Percentiles rank a stretch among this genome's conserved stretches.
These are phyloP conservation scores for Eutolmus rufibarbis DNA, from an alignment of 2,888 invertebrate genomes.

Conservation along the genomic window DNA sequence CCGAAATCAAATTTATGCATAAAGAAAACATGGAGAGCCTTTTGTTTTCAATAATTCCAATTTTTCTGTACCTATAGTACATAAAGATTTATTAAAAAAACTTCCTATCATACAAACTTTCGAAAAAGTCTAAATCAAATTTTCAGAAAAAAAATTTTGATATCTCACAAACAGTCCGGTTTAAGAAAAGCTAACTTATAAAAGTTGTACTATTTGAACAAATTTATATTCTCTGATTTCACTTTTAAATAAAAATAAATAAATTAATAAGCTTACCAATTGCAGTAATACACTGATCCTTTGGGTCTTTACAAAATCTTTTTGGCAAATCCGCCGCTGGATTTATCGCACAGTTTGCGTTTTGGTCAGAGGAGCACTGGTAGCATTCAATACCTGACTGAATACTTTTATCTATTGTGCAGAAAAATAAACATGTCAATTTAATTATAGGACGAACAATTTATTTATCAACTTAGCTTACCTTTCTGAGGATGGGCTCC, in stretches of 20 bases:
- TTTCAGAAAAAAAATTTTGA: too few species aligned
- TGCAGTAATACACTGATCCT: neutral
- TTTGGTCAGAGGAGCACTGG: neutral
- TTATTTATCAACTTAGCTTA: neutral
- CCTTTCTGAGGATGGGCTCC: neutral
- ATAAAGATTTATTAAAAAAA: too few species aligned
- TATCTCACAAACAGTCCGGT: too few species aligned
- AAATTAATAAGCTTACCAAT: neutral
- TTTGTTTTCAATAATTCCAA: too few species aligned
- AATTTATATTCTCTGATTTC: neutral
- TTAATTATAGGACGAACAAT: neutral
- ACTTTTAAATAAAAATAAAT: neutral
- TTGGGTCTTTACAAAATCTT: neutral
- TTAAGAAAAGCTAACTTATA: too few species aligned
- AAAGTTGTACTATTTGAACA: too few species aligned
- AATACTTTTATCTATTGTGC: neutral
- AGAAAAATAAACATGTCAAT: neutral
- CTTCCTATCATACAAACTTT: too few species aligned
- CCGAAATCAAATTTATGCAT: too few species aligned
- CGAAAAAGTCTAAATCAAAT: too few species aligned
- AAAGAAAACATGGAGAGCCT: too few species aligned
- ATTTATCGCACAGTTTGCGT: neutral
- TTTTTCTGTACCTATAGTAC: too few species aligned
- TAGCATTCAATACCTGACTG: neutral
- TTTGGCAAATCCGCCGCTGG: neutral